Conservation (phyloP, 2,888 invertebrate species). For the Teleiodes luculella region DNA sequence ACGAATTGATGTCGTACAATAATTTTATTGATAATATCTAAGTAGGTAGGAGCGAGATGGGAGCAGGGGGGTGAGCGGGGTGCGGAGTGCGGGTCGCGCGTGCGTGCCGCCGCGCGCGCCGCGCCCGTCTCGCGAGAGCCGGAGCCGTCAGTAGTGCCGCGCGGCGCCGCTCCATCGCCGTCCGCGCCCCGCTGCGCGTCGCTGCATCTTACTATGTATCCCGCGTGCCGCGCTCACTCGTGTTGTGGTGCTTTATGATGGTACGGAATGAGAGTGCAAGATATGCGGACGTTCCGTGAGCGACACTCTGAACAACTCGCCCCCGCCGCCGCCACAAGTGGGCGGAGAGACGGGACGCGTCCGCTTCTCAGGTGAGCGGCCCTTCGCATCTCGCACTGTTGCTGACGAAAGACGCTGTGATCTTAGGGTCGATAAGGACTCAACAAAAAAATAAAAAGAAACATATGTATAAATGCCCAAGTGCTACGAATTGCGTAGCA, state of each 20-base stretch:
- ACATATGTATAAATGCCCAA: conserved; percentile 17
- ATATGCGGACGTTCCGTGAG: conserved; percentile 75
- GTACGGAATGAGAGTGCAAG: conserved; percentile 71
- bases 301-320: conserved; percentile 45
- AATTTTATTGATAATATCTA: conserved; percentile 78
- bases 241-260: conserved; percentile 76
- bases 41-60: conserved; percentile 70
- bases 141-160: conserved; percentile 55
- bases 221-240: conserved; percentile 64
- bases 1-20: conserved; percentile 66
- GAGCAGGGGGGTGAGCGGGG: conserved; percentile 45
- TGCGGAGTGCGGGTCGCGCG: conserved; percentile 39
- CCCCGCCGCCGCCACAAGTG: conserved; percentile 66
- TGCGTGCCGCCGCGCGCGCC: conserved; percentile 54
- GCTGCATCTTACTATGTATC: conserved; percentile 53
- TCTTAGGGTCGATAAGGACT: conserved; percentile 66
- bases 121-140: conserved; percentile 54
- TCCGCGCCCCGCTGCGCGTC: conserved; percentile 36
- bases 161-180: conserved; percentile 48
- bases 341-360: conserved; percentile 63
- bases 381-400: conserved; percentile 56
- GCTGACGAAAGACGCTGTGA: conserved; percentile 57
- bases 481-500: conserved; percentile 35
- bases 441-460: conserved; percentile 4
- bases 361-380: conserved; percentile 71